Base-by-base conservation (phyloP, 2,797 vertebrate species). In the Nannoperca obscura region DNA sequence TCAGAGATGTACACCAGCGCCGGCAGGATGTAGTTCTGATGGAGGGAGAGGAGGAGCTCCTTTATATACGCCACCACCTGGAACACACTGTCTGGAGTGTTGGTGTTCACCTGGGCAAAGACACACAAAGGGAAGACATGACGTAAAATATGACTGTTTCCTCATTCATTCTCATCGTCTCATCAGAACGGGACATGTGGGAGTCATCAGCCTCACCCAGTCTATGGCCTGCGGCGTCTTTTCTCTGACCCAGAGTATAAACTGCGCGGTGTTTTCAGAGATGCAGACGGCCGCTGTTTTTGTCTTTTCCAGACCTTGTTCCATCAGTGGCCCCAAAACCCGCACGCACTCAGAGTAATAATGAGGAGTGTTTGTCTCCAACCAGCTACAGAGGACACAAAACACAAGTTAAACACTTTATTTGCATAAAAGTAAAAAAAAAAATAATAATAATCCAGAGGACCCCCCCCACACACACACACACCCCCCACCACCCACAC, bases 201-300 rank as follows among this genome's bases (percentile, higher is more conserved):
- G n/a, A n/a, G n/a, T n/a, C n/a, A n/a, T n/a, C n/a, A n/a, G n/a
- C 4, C 95, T 95, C 82, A 99, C 98, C 96, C 95, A 97, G 71
- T 97, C 94, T 0, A 89, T 68, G 63, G 97, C 53, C 59, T 90
- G 85, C 0, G 96, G 92, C 0, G 96, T 89, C 61, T 91, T 93
- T 87, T 95, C 86, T 14, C 81, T 88, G 34, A 95, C 40, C 95
- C 96, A 96, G 15, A 92, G 63, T 6, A 97, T 73, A 7, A 95
- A 76, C 17, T 92, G 89, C 0, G 88, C 90, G 82, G 92, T 92
- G 58, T 91, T 95, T 80, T 95, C 90, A 4, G 91, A 91, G 20
- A 95, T 24, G 6, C 86, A 82, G 59, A 79, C 2, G 2, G 92
- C 86, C 0, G 86, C 86, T 55, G 93, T 85, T 2, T 88, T 91